phyloP scores from a whole-genome alignment of 2,888 invertebrate species.

The Hirtodrosophila duncani region DNA sequence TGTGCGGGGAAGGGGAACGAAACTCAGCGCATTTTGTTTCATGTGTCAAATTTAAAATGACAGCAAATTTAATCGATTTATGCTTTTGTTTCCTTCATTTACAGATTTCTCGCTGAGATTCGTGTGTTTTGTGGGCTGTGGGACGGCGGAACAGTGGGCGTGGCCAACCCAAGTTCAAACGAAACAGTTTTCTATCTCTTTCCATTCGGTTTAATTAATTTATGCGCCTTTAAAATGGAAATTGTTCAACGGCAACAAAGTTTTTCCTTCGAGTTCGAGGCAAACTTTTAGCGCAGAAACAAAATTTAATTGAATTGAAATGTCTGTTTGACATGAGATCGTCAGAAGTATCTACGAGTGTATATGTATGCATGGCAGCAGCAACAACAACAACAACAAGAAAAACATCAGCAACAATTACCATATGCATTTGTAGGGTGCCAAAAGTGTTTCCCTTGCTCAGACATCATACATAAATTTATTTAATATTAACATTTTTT shows the following conservation, averaged over 20 bases:
- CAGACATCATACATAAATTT: no score
- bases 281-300: slow-evolving; percentile 36
- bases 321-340: slow-evolving; percentile 67
- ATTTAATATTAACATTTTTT: no score
- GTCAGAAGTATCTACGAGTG: no score
- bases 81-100: slow-evolving; percentile 43
- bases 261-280: slow-evolving; percentile 26
- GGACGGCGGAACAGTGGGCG: background rate
- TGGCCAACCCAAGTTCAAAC: background rate
- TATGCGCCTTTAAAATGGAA: slow-evolving; percentile 32
- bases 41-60: slow-evolving; percentile 75
- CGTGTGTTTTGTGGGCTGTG: background rate
- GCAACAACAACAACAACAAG: slow-evolving; percentile 31
- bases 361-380: slow-evolving; percentile 10
- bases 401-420: slow-evolving; percentile 22
- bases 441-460: no score
- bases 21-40: slow-evolving; percentile 52
- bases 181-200: background rate
- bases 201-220: slow-evolving; percentile 46
- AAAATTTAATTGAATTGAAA: slow-evolving; percentile 73
- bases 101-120: slow-evolving; percentile 46
- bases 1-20: background rate
- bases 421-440: no score
- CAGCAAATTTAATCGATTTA: slow-evolving; percentile 76
- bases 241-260: slow-evolving; percentile 30